These are phyloP conservation scores for Zaprionus taronus DNA, from an alignment of 1,140 invertebrate genomes.

Conservation along the genomic window DNA sequence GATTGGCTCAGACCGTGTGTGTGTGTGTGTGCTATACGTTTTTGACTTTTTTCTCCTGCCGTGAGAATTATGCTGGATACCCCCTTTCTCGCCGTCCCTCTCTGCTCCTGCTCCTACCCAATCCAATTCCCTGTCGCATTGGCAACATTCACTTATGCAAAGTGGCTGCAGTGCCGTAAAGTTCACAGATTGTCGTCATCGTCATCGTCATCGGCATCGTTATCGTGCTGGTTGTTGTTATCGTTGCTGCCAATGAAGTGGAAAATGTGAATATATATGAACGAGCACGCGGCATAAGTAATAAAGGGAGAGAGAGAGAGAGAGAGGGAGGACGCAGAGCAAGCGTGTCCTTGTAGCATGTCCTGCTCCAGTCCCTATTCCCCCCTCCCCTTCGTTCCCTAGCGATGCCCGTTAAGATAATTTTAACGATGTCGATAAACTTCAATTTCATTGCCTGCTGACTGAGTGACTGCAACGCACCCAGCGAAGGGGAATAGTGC, in stretches of 20 bases:
- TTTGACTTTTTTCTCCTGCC: constrained; percentile 53
- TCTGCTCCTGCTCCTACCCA: background rate
- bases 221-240: constrained; percentile 23
- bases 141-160: constrained; percentile 60
- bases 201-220: constrained; percentile 37
- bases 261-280: constrained; percentile 80
- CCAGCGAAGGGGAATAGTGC: background rate
- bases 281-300: constrained; percentile 69
- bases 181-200: constrained; percentile 58
- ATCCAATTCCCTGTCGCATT: constrained; percentile 11
- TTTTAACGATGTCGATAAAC: constrained; percentile 82
- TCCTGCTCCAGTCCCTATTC: background rate
- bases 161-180: constrained; percentile 51
- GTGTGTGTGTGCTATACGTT: background rate
- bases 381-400: constrained; percentile 5
- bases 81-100: background rate
- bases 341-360: constrained; percentile 6
- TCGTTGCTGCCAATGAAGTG: constrained; percentile 66
- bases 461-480: constrained; percentile 16
- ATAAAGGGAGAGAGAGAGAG: constrained; percentile 33
- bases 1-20: background rate
- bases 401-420: constrained; percentile 74
- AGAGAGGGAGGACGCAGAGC: background rate
- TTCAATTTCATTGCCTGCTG: constrained; percentile 75
- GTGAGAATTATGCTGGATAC: constrained; percentile 61